Percentiles rank a stretch among this genome's conserved stretches.
Conservation (phyloP, 2,888 invertebrate species). For the Ophion ellenae region DNA sequence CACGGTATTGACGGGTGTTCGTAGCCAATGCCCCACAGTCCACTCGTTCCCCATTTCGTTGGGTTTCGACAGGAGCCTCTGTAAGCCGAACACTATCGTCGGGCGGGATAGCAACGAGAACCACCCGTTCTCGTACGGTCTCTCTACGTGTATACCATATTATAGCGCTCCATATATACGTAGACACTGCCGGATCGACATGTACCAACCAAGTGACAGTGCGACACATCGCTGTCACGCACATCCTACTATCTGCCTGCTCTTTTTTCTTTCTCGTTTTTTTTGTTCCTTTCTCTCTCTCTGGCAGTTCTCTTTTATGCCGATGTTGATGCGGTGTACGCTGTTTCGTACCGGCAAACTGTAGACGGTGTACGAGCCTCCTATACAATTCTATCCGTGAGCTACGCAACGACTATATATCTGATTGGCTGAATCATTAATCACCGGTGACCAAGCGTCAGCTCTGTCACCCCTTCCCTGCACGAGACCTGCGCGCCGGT, state of each 20-base stretch:
- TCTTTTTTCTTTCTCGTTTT: constrained; percentile 30
- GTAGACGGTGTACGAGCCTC: constrained; percentile 50
- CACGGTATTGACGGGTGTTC: constrained; percentile 44
- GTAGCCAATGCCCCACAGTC: constrained; percentile 34
- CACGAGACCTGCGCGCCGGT: neutral
- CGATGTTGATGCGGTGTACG: constrained; percentile 39
- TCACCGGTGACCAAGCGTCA: constrained; percentile 78
- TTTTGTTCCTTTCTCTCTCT: constrained; percentile 44
- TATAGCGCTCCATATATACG: constrained; percentile 73
- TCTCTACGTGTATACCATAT: constrained; percentile 77
- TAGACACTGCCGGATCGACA: constrained; percentile 76
- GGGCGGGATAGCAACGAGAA: constrained; percentile 56
- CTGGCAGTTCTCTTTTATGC: constrained; percentile 58
- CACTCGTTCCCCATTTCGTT: constrained; percentile 51
- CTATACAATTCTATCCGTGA: constrained; percentile 61
- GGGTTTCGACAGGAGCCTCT: constrained; percentile 61
- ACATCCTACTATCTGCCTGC: constrained; percentile 28
- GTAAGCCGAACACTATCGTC: constrained; percentile 61
- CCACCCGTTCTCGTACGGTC: constrained; percentile 26
- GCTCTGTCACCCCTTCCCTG: constrained; percentile 70
- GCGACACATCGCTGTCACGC: constrained; percentile 76
- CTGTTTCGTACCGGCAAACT: constrained; percentile 31
- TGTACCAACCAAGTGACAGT: constrained; percentile 77
- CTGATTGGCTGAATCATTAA: constrained; percentile 79
- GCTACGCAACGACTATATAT: constrained; percentile 75